A percentile compares a stretch with the other conserved stretches of the same genome.
phyloP scores from a whole-genome alignment of 53 echinoderm and acorn worm species.

The Stichopus horrens region DNA sequence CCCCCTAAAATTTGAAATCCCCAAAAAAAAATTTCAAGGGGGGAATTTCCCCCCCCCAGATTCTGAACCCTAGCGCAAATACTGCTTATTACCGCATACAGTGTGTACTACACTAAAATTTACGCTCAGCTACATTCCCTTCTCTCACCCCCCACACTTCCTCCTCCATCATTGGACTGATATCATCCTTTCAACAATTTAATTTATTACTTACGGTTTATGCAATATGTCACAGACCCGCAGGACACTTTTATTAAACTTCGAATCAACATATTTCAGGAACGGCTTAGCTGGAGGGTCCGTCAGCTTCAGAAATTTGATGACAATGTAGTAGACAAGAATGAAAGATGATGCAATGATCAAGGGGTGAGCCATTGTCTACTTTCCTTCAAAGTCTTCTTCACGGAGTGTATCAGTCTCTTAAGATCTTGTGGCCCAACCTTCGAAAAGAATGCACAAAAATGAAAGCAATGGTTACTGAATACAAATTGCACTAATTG shows the following conservation, averaged over 20 bases:
- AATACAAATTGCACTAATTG: neutral
- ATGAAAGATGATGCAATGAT: slow-evolving; percentile 42
- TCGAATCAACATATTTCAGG: slow-evolving; percentile 68
- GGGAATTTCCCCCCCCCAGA: too few species aligned
- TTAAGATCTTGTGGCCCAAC: neutral
- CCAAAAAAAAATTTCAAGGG: too few species aligned
- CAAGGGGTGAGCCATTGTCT: slow-evolving; percentile 35
- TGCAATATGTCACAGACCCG: slow-evolving; percentile 73
- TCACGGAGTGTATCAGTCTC: neutral
- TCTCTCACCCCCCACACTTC: too few species aligned
- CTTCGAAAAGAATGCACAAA: neutral
- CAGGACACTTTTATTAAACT: slow-evolving; percentile 70
- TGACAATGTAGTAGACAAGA: slow-evolving; percentile 65
- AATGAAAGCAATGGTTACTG: neutral
- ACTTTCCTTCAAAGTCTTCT: neutral
- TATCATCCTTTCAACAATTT: neutral
- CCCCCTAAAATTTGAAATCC: too few species aligned
- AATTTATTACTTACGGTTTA: slow-evolving; percentile 73
- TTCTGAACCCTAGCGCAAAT: too few species aligned
- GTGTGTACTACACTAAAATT: too few species aligned
- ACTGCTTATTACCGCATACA: too few species aligned
- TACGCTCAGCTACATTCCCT: too few species aligned
- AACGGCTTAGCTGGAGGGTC: slow-evolving; percentile 60
- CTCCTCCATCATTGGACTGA: too few species aligned
- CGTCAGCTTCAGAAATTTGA: slow-evolving; percentile 75